Evolutionary conservation across 1,140 invertebrate species (phyloP), one percentile per base, ranked within the genome.

Genomic region (Diachasmimorpha longicaudata): DNA sequence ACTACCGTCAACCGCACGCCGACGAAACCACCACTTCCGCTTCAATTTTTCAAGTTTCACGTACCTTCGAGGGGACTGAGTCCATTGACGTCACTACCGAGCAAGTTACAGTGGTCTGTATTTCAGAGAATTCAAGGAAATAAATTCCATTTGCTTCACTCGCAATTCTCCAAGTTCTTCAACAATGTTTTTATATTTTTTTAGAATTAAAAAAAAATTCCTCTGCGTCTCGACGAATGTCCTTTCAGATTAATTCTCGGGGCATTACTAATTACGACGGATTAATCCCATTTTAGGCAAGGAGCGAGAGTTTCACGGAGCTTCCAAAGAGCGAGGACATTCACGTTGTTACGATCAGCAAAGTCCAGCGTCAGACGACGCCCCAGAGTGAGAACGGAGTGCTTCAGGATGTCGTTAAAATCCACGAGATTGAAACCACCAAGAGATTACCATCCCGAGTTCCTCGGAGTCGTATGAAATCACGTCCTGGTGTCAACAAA

Each of bases 321-420:
- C 52, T 63, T 67, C 75, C 69, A n/a, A 44, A 25, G 4, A 69
- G 31, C 6, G 23, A 36, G 13, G 69, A 72, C 21, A 68, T 76
- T 48, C 69, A 67, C 46, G 42, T 52, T 21, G 55, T 72, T 4
- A 72, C 46, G 10, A 25, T 70, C 37, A 36, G 42, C 16, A 70
- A 75, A 66, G 48, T 71, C 19, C 52, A 63, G 39, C 55, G 55
- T 11, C 16, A 63, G 13, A 46, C 21, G 31, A 76, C 4, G 14
- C 25, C 39, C 19, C 19, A 66, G 3, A 42, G 44, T 39, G 81
- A 83, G 52, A 80, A 78, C n/a, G 81, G 80, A 46, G 77, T 42
- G 2, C 72, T 78, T 9, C 76, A 79, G n/a, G 81, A 68, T 48
- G 81, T 82, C 55, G 67, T 82, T 23, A 79, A 80, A 46, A 83